A percentile compares a stretch with the other conserved stretches of the same genome.
phyloP scores from a whole-genome alignment of 2,888 invertebrate species.

The Adineta ricciae region DNA sequence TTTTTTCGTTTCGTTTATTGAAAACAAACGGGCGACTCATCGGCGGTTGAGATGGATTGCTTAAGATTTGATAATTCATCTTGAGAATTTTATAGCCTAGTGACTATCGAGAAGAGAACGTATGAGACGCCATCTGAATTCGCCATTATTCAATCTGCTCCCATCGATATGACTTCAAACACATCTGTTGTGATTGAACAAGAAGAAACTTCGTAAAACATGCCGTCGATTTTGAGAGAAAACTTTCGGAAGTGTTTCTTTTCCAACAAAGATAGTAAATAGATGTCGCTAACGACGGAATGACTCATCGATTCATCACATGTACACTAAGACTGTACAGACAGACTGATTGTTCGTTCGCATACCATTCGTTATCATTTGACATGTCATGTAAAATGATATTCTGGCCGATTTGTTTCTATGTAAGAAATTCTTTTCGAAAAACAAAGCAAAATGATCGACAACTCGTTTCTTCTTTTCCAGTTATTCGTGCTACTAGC shows the following conservation, averaged over 20 bases:
- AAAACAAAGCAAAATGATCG: too few relatives aligned
- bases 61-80: background rate
- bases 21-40: background rate
- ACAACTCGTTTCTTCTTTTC: background rate
- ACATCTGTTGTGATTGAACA: too few relatives aligned
- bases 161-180: background rate
- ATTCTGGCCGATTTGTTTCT: background rate
- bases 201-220: too few relatives aligned
- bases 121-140: background rate
- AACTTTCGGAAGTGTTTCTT: too few relatives aligned
- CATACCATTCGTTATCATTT: background rate
- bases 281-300: too few relatives aligned
- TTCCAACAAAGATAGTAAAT: too few relatives aligned
- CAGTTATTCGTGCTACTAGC: background rate
- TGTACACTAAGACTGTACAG: background rate
- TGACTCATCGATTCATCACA: background rate
- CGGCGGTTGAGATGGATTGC: background rate
- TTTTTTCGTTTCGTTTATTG: constrained; percentile 16
- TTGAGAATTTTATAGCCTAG: background rate
- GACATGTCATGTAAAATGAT: background rate
- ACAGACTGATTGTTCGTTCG: too few relatives aligned
- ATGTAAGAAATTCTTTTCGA: background rate
- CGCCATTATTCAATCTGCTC: background rate
- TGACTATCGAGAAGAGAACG: background rate
- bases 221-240: too few relatives aligned